These are phyloP conservation scores for Eupeodes luniger DNA, from an alignment of 2,888 invertebrate genomes.

Conservation along the genomic window DNA sequence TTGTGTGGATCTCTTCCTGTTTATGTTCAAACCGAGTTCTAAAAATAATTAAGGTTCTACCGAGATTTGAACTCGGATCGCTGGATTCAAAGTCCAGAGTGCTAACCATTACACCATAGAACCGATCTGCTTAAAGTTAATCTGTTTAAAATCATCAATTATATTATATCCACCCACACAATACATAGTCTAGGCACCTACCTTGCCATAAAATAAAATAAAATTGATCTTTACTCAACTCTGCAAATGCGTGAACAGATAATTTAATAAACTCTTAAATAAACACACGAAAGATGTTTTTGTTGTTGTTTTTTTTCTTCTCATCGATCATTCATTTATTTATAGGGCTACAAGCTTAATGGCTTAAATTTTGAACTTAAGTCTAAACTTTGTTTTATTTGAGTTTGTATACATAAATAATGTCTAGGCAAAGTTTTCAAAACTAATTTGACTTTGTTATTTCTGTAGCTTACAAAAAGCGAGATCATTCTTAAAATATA, in stretches of 20 bases:
- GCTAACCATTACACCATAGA: slow-evolving; percentile 86
- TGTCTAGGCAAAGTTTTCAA: too few relatives aligned
- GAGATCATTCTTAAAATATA: too few relatives aligned
- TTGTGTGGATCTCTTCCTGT: too few relatives aligned
- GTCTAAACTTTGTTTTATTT: too few relatives aligned
- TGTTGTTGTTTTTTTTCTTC: too few relatives aligned
- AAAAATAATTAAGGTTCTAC: slow-evolving; percentile 81
- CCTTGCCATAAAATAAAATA: neutral
- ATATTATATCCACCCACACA: slow-evolving; percentile 1
- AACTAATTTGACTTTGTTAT: too few relatives aligned
- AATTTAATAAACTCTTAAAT: slow-evolving; percentile 10
- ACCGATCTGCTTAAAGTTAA: slow-evolving; percentile 78
- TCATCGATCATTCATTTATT: too few relatives aligned
- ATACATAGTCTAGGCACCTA: neutral
- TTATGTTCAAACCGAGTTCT: too few relatives aligned
- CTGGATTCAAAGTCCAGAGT: slow-evolving; percentile 86
- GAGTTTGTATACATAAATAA: too few relatives aligned
- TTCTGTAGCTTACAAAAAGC: too few relatives aligned
- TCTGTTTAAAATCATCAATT: slow-evolving; percentile 6
- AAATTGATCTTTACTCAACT: neutral
- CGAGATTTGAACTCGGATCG: slow-evolving; percentile 85
- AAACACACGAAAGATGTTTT: slow-evolving; percentile 11
- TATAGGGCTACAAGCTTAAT: too few relatives aligned
- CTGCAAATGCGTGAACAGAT: neutral
- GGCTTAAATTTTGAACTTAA: too few relatives aligned